Conservation (phyloP, 1,140 invertebrate species). For the Pantala flavescens region DNA sequence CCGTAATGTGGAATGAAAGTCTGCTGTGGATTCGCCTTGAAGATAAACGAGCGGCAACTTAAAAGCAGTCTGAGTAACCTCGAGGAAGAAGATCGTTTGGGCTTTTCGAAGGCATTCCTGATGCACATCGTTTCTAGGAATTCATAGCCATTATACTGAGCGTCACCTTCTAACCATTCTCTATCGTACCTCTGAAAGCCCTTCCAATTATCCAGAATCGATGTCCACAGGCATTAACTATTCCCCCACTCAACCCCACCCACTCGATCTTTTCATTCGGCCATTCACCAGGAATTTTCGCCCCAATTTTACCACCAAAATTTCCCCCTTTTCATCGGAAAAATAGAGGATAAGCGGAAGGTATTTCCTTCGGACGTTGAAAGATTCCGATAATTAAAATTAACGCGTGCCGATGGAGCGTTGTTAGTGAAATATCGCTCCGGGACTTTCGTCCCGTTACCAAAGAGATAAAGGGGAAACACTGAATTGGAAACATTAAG, state of each 20-base stretch:
- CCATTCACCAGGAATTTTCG: not conserved
- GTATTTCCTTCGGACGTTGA: not conserved
- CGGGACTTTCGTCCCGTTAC: not conserved
- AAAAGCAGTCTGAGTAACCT: not conserved
- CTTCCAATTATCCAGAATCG: constrained; percentile 4
- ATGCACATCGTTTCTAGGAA: not conserved
- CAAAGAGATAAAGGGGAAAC: not conserved
- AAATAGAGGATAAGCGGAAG: not conserved
- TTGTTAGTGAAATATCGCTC: not conserved
- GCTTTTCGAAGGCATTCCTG: not conserved
- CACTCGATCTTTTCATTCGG: not conserved
- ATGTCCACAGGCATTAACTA: constrained; percentile 1
- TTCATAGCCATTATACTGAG: not conserved
- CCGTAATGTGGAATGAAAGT: too few species aligned
- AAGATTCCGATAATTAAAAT: constrained; percentile 10
- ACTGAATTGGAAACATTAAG: too few species aligned
- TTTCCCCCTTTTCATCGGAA: not conserved
- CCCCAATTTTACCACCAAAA: not conserved
- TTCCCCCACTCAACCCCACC: not conserved
- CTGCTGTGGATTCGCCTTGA: too few species aligned
- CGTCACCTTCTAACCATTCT: not conserved
- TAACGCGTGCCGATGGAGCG: constrained; percentile 5
- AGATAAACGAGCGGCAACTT: not conserved
- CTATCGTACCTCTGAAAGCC: not conserved
- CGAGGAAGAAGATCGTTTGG: not conserved